phyloP scores from a whole-genome alignment of 2,113 vertebrate genomes.

The Cacatua alba region DNA sequence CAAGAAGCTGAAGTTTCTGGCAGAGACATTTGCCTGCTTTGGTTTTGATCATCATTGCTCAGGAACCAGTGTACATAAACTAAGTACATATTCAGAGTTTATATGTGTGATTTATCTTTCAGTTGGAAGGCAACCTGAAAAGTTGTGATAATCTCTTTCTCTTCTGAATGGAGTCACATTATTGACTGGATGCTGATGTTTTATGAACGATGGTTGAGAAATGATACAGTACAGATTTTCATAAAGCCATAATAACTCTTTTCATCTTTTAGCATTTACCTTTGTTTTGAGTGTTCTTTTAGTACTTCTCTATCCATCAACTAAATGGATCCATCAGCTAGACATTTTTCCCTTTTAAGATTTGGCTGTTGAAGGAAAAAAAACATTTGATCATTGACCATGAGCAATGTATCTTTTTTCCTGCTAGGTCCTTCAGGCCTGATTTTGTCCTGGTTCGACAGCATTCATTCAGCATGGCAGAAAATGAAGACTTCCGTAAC shows the following conservation, averaged over 20 bases:
- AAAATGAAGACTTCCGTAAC: slow-evolving; percentile 96
- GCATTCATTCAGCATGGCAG: slow-evolving; percentile 95
- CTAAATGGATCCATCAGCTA: not conserved
- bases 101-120: not conserved
- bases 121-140: not conserved
- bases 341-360: not conserved
- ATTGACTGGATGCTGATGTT: not conserved
- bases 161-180: not conserved
- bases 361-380: not conserved
- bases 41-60: not conserved
- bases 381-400: not conserved
- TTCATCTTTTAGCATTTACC: not conserved
- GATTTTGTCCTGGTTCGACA: slow-evolving; percentile 96
- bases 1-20: not conserved
- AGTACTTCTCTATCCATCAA: not conserved
- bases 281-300: not conserved
- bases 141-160: not conserved
- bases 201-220: not conserved
- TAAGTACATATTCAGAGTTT: not conserved
- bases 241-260: not conserved
- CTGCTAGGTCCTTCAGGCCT: slow-evolving; percentile 89
- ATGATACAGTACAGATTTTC: not conserved
- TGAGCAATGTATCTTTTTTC: not conserved
- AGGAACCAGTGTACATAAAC: not conserved
- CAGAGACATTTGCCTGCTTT: not conserved